Base-by-base conservation (phyloP, 2,888 invertebrate species). In the Drosophila austrosaltans region DNA sequence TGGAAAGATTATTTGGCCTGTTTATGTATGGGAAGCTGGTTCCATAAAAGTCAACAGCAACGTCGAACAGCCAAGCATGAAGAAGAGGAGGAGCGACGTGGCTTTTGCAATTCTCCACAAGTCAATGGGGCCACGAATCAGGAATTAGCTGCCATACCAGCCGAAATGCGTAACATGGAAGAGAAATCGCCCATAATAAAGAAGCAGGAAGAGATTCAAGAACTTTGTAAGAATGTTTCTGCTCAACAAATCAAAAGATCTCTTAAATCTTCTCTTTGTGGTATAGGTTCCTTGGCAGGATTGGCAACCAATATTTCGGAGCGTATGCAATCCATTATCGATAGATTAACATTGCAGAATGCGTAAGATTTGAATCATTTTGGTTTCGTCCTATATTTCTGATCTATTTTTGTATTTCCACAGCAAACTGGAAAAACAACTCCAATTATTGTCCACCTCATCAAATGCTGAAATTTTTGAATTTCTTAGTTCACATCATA, bases 401-500 rank as follows among this genome's bases (percentile, higher is more conserved):
- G 12, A 2, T 10, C 12, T 3, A 22, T 1, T 48, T 2, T 25
- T 12, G 4, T 10, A 8, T 22, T 48, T 48, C 3, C 8, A 36
- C 63, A 91, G 91, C 8, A 91, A 91, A 78, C 75, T 91, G 63
- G 91, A 91, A 68, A 72, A 74, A 1, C 91, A 91, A 57, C 67
- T 91, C 12, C 79, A 90, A 42, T 70, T 53, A 62, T 68, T 91
- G 25, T 66, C 88, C 20, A 87, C 85, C 6, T 78, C 91, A 2
- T 83, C 91, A 1, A 83, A 82, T 25, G 77, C 87, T 10, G 83
- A 91, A 72, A 90, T 91, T 58, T 82, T 89, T 0, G 77, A 82
- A n/a, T 91, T 92, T 64, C 69, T 92, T 2, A 88, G 83, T 40
- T 82, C 88, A 2, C 92, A 92, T 82, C 90, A 91, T 56, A 69